Conservation (phyloP, 1,140 invertebrate genomes). For the Ganaspis sp. region DNA sequence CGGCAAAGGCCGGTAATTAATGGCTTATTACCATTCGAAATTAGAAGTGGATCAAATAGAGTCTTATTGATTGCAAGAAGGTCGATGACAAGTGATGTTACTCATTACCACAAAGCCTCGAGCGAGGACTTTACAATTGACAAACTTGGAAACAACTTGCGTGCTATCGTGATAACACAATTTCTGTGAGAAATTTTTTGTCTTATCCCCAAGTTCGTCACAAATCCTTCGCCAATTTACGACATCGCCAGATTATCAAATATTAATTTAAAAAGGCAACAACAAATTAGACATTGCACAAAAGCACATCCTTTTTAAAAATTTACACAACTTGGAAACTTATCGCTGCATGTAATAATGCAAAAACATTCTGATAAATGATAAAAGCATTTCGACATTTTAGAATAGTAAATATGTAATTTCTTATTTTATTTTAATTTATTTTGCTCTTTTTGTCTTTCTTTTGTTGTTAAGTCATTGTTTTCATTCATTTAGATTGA, state of each 20-base stretch:
- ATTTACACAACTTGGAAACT: neutral
- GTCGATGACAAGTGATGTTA: conserved; percentile 60
- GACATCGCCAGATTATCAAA: neutral
- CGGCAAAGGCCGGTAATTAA: conserved; percentile 12
- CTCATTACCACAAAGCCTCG: conserved; percentile 61
- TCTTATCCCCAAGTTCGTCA: neutral
- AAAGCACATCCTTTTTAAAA: neutral
- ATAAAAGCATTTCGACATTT: too few species aligned
- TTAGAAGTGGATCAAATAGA: conserved; percentile 19
- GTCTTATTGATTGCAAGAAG: conserved; percentile 40
- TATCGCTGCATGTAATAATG: too few species aligned
- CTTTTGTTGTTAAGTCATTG: too few species aligned
- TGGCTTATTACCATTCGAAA: conserved; percentile 12
- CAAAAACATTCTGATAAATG: too few species aligned
- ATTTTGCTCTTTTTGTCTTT: too few species aligned
- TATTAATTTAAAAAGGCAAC: neutral
- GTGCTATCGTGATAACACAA: conserved; percentile 30
- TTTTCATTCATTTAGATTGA: too few species aligned
- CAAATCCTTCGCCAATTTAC: neutral
- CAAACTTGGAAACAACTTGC: conserved; percentile 54
- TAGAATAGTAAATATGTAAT: too few species aligned
- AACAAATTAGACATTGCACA: neutral
- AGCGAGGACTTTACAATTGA: conserved; percentile 65
- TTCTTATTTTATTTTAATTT: too few species aligned
- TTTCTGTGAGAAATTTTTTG: conserved; percentile 25